Base-by-base conservation (phyloP, 2,888 invertebrate species). In the Teleiodes luculella region DNA sequence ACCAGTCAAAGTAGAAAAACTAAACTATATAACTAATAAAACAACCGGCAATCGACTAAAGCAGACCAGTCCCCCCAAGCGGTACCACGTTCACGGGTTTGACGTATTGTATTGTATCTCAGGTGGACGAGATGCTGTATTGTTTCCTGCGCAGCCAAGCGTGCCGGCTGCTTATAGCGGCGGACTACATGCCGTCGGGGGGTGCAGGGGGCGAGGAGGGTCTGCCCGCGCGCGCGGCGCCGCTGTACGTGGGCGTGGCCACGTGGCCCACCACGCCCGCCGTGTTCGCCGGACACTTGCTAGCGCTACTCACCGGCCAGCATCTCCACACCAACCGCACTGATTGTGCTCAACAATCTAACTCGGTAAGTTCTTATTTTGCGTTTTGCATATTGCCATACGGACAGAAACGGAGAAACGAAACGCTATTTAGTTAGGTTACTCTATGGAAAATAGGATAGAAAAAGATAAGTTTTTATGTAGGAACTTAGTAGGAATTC, bases 131-230 rank as follows among this genome's bases (percentile, higher is more conserved):
- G 70, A 90, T 97, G 70, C 83, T 97, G 16, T 90, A 93, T 73
- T 97, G 97, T 76, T 96, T 95, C 75, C 76, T 96, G 57, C 85
- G 91, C 51, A 93, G 93, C 59, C 91, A 94, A 11, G 92, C 94
- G 54, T 97, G 97, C 70, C 90, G 91, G 4, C 80, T 93, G 10
- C 78, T 91, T 41, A 80, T 88, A n/a, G 91, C 90, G 3, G 91
- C 90, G n/a, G 86, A 90, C 66, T 89, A 64, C 70, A 84, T 65
- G 66, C 77, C 56, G 66, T 79, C 58, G 68, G 76, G 78, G 62
- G 65, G 70, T 30, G 60, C n/a, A n/a, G n/a, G n/a, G n/a, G n/a
- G 47, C 58, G 68, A 60, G 0, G 69, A 69, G n/a, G 20, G 47
- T 2, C 60, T 66, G 24, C 60, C 70, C 0, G 62, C 53, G 6